Conservation (phyloP, 1,140 invertebrate species). For the Neodiprion fabricii region DNA sequence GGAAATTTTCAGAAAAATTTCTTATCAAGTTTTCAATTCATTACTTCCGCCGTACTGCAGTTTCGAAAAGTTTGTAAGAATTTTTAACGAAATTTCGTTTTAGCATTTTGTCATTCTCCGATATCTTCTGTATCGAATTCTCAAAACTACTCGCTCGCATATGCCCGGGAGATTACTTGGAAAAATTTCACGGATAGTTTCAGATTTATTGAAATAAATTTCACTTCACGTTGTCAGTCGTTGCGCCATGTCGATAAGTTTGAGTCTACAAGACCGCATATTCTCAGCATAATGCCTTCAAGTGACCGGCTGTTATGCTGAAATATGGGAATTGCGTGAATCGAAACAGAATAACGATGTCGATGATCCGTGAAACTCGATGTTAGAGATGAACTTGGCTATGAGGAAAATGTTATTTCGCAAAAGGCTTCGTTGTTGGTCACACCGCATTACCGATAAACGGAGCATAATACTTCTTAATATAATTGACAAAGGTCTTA, state of each 20-base stretch:
- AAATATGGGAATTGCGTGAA: conserved; percentile 40
- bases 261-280: conserved; percentile 36
- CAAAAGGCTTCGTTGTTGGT: conserved; percentile 26
- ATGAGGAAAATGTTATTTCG: not conserved
- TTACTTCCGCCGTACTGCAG: too few species aligned
- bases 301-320: conserved; percentile 38
- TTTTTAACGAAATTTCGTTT: too few species aligned
- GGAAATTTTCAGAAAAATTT: too few species aligned
- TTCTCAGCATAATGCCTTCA: conserved; percentile 45
- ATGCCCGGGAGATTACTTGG: too few species aligned
- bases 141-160: too few species aligned
- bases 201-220: too few species aligned
- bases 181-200: too few species aligned
- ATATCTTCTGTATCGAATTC: too few species aligned
- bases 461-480: conserved; percentile 51
- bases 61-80: too few species aligned
- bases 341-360: not conserved
- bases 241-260: not conserved
- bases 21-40: too few species aligned
- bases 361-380: not conserved
- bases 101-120: too few species aligned
- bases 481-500: conserved; percentile 40
- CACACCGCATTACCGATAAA: conserved; percentile 40
- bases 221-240: too few species aligned
- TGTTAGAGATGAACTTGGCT: not conserved